phyloP scores from a whole-genome alignment of 2,888 invertebrate species.

The Ormyrus rosae region DNA sequence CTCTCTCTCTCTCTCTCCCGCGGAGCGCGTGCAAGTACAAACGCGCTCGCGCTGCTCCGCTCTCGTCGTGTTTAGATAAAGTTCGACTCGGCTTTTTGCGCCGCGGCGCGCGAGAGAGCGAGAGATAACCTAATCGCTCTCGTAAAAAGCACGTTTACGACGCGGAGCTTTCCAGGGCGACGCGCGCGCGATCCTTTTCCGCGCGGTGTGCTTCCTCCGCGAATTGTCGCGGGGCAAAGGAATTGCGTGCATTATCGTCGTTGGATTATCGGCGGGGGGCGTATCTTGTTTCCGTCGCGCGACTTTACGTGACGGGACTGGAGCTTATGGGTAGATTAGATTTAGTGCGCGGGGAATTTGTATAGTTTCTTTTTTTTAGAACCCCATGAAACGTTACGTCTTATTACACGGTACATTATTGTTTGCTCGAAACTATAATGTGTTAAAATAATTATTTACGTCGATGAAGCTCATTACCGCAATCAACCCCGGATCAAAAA shows the following conservation, averaged over 20 bases:
- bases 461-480: too few species aligned
- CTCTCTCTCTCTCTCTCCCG: constrained; percentile 5
- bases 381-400: too few species aligned
- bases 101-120: background rate
- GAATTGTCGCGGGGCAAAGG: background rate
- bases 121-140: constrained; percentile 66
- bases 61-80: constrained; percentile 62
- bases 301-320: background rate
- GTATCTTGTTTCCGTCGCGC: constrained; percentile 3
- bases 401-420: too few species aligned
- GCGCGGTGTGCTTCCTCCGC: background rate
- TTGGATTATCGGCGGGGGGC: constrained; percentile 35
- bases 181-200: background rate
- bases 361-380: too few species aligned
- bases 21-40: constrained; percentile 11
- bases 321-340: background rate
- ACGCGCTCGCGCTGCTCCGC: constrained; percentile 30
- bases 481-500: too few species aligned
- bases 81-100: constrained; percentile 44
- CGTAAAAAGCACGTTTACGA: constrained; percentile 64
- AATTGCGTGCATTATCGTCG: constrained; percentile 30
- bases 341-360: too few species aligned
- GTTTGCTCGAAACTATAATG: too few species aligned
- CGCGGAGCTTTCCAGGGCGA: too few species aligned
- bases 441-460: too few species aligned